Conservation (phyloP, 2,797 vertebrate species). For the Crax fasciolata region DNA sequence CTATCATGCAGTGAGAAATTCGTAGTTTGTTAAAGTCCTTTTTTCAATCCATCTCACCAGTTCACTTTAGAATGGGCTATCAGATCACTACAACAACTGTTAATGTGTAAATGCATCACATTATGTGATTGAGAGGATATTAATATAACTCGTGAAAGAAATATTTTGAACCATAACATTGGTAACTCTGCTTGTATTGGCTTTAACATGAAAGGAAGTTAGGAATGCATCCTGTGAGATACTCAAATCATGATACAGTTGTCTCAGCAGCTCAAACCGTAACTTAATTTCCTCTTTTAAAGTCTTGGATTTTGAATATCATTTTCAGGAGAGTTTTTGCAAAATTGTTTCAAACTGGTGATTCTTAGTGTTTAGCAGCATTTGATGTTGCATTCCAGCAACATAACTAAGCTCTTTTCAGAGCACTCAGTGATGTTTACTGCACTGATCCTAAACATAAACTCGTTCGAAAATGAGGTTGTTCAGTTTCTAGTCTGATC, state of each 20-base stretch:
- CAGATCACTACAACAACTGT: background rate
- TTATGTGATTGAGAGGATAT: background rate
- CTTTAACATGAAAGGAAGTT: background rate
- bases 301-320: background rate
- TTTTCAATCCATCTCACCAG: background rate
- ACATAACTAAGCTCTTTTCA: background rate
- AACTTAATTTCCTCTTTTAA: background rate
- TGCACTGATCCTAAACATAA: background rate
- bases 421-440: background rate
- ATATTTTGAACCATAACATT: background rate
- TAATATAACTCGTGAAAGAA: background rate
- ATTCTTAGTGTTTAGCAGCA: background rate
- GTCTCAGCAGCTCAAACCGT: background rate
- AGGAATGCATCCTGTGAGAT: background rate
- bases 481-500: background rate
- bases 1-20: background rate
- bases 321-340: conserved; percentile 9
- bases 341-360: background rate
- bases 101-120: background rate
- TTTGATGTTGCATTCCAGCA: background rate
- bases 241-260: background rate
- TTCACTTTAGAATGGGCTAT: background rate
- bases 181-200: background rate
- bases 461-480: conserved; percentile 40
- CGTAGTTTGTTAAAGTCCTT: background rate